A percentile compares a stretch with the other conserved stretches of the same genome.
phyloP scores from a whole-genome alignment of 2,888 invertebrate genomes.

The Stenichneumon culpator region DNA sequence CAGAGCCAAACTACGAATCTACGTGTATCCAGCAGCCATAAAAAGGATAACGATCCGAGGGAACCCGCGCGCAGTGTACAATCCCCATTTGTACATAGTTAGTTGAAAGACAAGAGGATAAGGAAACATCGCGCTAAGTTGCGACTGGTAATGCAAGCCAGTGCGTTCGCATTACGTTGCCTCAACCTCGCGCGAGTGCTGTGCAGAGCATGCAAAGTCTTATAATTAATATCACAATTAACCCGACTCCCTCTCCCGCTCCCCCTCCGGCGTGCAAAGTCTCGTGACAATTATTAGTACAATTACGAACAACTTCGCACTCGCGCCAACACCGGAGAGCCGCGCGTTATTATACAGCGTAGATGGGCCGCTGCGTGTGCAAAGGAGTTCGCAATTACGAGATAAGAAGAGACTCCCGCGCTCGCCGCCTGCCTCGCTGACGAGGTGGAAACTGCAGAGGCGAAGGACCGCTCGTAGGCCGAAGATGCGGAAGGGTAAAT shows the following conservation, averaged over 20 bases:
- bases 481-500: background rate
- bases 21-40: conserved; percentile 20
- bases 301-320: conserved; percentile 48
- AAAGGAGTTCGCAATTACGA: conserved; percentile 16
- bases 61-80: background rate
- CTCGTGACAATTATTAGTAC: conserved; percentile 46
- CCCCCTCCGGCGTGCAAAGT: conserved; percentile 28
- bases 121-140: conserved; percentile 25
- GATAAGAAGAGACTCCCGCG: conserved; percentile 35
- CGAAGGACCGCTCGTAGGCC: background rate
- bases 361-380: background rate
- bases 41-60: background rate
- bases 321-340: background rate
- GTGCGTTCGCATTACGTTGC: conserved; percentile 9
- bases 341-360: background rate
- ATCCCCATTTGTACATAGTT: conserved; percentile 5
- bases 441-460: conserved; percentile 1
- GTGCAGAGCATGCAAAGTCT: conserved; percentile 18
- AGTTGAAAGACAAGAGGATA: background rate
- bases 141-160: conserved; percentile 15
- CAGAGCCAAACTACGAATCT: conserved; percentile 41
- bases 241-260: background rate
- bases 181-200: background rate
- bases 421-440: background rate
- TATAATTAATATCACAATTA: conserved; percentile 61